These are phyloP conservation scores for Tenualosa thibaudeaui DNA, from an alignment of 2,797 vertebrate genomes.

Conservation along the genomic window DNA sequence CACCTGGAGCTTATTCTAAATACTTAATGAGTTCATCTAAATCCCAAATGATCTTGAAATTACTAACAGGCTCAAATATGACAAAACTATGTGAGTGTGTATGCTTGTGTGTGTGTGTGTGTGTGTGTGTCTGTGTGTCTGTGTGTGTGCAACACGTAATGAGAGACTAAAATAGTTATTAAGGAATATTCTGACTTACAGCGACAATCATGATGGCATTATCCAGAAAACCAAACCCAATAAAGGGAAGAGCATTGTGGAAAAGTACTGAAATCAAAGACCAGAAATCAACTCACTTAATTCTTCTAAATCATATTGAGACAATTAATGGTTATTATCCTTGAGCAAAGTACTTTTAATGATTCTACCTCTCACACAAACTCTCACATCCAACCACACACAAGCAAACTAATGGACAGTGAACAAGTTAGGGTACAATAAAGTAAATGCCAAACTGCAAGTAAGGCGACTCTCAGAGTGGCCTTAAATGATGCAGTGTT, in stretches of 20 bases:
- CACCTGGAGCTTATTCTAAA: no score
- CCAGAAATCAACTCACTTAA: background rate
- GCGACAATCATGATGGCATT: slow-evolving; percentile 88
- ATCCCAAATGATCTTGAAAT: no score
- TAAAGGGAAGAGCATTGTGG: slow-evolving; percentile 85
- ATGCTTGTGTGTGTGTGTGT: no score
- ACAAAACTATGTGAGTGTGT: background rate
- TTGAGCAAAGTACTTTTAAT: background rate
- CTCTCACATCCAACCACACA: background rate
- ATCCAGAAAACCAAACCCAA: slow-evolving; percentile 88
- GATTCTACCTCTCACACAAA: no score
- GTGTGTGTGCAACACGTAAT: background rate
- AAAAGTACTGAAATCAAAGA: slow-evolving; percentile 78
- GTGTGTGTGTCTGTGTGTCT: no score
- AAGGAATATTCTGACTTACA: slow-evolving; percentile 67
- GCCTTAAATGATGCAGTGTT: background rate
- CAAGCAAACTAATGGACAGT: background rate
- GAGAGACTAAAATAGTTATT: background rate
- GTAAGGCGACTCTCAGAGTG: background rate
- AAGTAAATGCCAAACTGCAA: background rate
- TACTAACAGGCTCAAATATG: no score
- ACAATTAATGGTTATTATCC: background rate
- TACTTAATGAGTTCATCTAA: no score
- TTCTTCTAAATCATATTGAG: background rate
- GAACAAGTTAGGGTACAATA: background rate